These are phyloP conservation scores for Hofmannophila pseudospretella DNA, from an alignment of 2,888 invertebrate species.

Conservation along the genomic window DNA sequence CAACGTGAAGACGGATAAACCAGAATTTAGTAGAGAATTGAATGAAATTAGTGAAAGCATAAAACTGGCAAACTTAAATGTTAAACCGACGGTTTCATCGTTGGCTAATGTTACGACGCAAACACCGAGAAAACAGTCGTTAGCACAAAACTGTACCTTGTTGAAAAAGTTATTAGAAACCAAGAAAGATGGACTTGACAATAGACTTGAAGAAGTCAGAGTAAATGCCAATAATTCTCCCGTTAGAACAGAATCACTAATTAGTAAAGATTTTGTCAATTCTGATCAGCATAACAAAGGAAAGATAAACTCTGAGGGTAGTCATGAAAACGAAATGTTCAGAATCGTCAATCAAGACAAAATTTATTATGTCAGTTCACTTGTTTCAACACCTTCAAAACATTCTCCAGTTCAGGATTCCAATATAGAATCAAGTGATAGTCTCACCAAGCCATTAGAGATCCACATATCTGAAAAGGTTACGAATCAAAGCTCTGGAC, in stretches of 20 bases:
- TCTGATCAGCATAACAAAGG: constrained; percentile 24
- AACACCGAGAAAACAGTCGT: constrained; percentile 26
- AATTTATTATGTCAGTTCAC: constrained; percentile 25
- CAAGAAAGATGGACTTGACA: constrained; percentile 45
- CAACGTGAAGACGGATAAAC: background rate
- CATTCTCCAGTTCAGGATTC: constrained; percentile 34
- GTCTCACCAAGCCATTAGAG: constrained; percentile 65
- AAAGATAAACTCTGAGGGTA: constrained; percentile 24
- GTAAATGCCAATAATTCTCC: constrained; percentile 30
- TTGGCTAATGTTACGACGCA: constrained; percentile 18
- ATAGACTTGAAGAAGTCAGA: constrained; percentile 30
- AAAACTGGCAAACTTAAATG: constrained; percentile 16
- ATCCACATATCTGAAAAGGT: constrained; percentile 61
- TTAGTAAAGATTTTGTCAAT: constrained; percentile 23
- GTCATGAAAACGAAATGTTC: constrained; percentile 22
- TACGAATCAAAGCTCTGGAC: constrained; percentile 57
- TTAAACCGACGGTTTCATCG: constrained; percentile 12
- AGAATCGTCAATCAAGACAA: constrained; percentile 27
- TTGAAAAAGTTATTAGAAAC: constrained; percentile 64
- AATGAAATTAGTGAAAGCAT: constrained; percentile 13
- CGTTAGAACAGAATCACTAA: constrained; percentile 23
- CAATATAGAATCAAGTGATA: constrained; percentile 43
- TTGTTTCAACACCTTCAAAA: background rate
- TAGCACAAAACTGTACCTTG: constrained; percentile 59
- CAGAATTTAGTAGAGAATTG: constrained; percentile 6